phyloP scores from a whole-genome alignment of 2,888 invertebrate species.

The Itoplectis maculator region DNA sequence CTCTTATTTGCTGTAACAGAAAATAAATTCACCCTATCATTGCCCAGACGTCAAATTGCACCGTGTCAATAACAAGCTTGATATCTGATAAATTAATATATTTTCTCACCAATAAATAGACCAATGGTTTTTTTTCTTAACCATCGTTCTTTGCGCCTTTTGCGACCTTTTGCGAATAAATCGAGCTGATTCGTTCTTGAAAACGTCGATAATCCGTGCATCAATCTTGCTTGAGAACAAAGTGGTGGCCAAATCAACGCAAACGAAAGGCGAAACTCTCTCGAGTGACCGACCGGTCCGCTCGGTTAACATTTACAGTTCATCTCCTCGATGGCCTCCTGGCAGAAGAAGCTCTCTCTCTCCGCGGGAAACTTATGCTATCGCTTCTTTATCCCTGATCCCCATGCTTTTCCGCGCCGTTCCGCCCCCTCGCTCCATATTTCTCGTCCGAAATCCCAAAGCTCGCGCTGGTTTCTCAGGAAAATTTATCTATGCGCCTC shows the following conservation, averaged over 20 bases:
- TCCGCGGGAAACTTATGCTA: slow-evolving; percentile 42
- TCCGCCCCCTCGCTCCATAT: slow-evolving; percentile 30
- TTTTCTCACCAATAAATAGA: too few species aligned
- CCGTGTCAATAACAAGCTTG: too few species aligned
- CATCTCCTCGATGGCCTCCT: slow-evolving; percentile 21
- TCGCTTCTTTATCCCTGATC: slow-evolving; percentile 49
- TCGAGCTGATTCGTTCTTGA: background rate
- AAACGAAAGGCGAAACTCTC: slow-evolving; percentile 35
- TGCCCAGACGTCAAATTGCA: too few species aligned
- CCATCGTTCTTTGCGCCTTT: background rate
- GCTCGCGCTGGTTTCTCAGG: slow-evolving; percentile 11
- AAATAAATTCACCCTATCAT: too few species aligned
- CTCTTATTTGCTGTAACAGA: too few species aligned
- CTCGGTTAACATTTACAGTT: slow-evolving; percentile 36
- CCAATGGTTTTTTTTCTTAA: too few species aligned
- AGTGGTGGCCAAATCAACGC: background rate
- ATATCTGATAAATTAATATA: too few species aligned
- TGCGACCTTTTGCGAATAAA: background rate
- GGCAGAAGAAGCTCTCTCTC: slow-evolving; percentile 35
- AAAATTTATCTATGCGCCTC: slow-evolving; percentile 47
- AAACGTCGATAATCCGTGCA: background rate
- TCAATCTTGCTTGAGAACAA: background rate
- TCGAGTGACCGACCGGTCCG: slow-evolving; percentile 22
- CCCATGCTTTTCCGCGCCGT: slow-evolving; percentile 29
- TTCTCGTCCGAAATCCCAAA: slow-evolving; percentile 46